A percentile compares a stretch with the other conserved stretches of the same genome.
Conservation (phyloP, 2,113 vertebrate species). For the Perca flavescens region DNA sequence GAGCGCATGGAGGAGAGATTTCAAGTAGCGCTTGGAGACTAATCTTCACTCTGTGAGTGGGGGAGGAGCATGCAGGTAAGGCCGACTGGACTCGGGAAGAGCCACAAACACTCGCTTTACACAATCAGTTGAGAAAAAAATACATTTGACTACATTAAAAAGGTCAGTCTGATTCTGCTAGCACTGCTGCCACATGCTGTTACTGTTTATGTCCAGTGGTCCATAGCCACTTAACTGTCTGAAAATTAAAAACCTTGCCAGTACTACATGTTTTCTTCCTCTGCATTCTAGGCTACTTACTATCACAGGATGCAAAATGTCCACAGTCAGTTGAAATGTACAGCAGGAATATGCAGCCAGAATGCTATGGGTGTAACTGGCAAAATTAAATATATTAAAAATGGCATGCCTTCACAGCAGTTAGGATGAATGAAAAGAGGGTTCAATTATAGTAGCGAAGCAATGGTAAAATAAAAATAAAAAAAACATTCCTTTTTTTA, state of each 20-base stretch:
- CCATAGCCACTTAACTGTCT: neutral
- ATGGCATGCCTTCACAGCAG: no score
- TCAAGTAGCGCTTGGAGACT: constrained; percentile 49
- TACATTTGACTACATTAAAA: neutral
- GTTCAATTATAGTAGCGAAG: no score
- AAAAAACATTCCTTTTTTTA: no score
- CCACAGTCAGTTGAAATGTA: neutral
- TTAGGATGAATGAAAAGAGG: no score
- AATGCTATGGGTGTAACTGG: no score
- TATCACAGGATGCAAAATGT: neutral
- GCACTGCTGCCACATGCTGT: neutral
- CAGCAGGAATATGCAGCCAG: neutral
- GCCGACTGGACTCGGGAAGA: neutral
- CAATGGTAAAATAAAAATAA: no score
- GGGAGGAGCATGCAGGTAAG: constrained; percentile 20
- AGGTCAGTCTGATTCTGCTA: neutral
- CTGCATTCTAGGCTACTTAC: neutral
- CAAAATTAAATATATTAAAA: no score
- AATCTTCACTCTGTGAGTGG: constrained; percentile 57
- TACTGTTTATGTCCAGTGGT: neutral
- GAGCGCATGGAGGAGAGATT: constrained; percentile 30
- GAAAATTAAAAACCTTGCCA: neutral
- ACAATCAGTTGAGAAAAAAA: neutral
- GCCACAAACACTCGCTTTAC: neutral
- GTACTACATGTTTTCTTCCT: neutral